phyloP scores from a whole-genome alignment of 2,888 invertebrate genomes.

The Caenorhabditis zanzibari region DNA sequence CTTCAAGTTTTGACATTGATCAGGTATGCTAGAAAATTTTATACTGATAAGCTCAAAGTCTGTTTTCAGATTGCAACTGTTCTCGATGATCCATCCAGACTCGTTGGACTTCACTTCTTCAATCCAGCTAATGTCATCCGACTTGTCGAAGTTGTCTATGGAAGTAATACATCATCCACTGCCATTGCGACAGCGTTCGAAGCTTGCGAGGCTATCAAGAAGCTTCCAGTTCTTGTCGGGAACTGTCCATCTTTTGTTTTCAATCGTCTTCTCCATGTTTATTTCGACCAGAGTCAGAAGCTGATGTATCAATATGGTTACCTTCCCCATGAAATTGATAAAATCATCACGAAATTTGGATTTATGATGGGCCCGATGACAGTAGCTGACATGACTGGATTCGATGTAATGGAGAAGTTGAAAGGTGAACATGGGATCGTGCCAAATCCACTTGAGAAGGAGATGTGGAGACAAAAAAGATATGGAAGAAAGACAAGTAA shows the following conservation, averaged over 20 bases:
- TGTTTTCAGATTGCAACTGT: slow-evolving; percentile 81
- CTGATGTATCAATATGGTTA: slow-evolving; percentile 68
- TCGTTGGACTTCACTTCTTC: slow-evolving; percentile 85
- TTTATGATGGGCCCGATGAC: slow-evolving; percentile 77
- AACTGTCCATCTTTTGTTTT: slow-evolving; percentile 77
- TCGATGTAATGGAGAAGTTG: slow-evolving; percentile 74
- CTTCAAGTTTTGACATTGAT: slow-evolving; percentile 84
- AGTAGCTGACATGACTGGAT: slow-evolving; percentile 77
- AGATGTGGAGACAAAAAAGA: slow-evolving; percentile 67
- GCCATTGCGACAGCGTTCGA: slow-evolving; percentile 84
- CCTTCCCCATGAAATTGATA: slow-evolving; percentile 71
- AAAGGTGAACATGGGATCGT: slow-evolving; percentile 70
- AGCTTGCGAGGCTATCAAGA: slow-evolving; percentile 83
- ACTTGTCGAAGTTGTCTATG: slow-evolving; percentile 83
- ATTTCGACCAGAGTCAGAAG: slow-evolving; percentile 67
- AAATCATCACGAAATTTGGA: slow-evolving; percentile 67
- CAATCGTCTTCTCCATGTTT: slow-evolving; percentile 75
- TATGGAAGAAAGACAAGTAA: slow-evolving; percentile 76
- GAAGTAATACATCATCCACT: slow-evolving; percentile 82
- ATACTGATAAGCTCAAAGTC: not conserved
- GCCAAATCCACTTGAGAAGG: slow-evolving; percentile 64
- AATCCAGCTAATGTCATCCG: slow-evolving; percentile 84
- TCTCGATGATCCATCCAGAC: slow-evolving; percentile 82
- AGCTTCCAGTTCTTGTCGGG: slow-evolving; percentile 78
- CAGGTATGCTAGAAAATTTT: slow-evolving; percentile 55